phyloP scores from a whole-genome alignment of 1,140 invertebrate species.

The Drosophila ambigua region DNA sequence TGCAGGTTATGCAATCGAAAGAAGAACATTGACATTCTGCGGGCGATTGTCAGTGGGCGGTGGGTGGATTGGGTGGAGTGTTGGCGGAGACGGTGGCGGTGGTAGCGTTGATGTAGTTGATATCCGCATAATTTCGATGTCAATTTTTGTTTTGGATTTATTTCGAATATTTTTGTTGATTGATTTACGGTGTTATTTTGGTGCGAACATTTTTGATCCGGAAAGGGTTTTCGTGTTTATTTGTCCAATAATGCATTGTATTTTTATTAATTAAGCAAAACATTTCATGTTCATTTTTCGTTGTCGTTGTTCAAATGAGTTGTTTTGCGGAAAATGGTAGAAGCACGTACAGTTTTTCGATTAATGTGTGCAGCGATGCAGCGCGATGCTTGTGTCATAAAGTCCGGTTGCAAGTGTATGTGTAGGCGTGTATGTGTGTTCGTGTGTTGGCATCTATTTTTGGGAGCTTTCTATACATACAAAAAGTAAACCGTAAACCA shows the following conservation, averaged over 20 bases:
- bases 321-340: conserved; percentile 29
- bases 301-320: conserved; percentile 43
- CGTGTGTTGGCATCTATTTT: not conserved
- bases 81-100: conserved; percentile 19
- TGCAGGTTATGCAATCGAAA: conserved; percentile 95
- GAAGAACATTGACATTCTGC: conserved; percentile 96
- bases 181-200: conserved; percentile 15
- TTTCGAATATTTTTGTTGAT: conserved; percentile 26
- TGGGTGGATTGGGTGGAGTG: not conserved
- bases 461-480: conserved; percentile 3
- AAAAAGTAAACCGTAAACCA: conserved; percentile 8
- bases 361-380: conserved; percentile 3
- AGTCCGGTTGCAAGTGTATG: not conserved
- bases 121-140: conserved; percentile 46
- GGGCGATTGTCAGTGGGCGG: conserved; percentile 26
- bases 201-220: not conserved
- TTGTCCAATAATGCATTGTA: not conserved
- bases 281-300: conserved; percentile 47
- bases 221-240: no score
- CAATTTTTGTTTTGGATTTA: conserved; percentile 26
- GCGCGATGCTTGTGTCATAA: no score
- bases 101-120: conserved; percentile 9
- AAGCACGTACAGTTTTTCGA: conserved; percentile 40
- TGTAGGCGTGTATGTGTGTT: conserved; percentile 7
- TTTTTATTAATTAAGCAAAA: conserved; percentile 37